These are phyloP conservation scores for Watsonalla cultraria DNA, from an alignment of 2,888 invertebrate genomes.

Conservation along the genomic window DNA sequence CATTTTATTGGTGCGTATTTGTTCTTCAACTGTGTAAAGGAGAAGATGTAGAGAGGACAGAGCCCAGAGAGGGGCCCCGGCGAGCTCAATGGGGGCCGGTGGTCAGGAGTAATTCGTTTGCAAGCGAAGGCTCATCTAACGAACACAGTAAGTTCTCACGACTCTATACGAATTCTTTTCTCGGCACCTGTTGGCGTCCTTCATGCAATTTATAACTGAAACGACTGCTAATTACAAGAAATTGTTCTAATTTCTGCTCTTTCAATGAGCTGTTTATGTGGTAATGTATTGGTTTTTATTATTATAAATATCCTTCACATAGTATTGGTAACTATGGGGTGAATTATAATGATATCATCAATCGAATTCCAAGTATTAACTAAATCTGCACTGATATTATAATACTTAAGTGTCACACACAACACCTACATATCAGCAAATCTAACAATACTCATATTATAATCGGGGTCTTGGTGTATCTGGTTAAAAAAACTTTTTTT, in stretches of 20 bases:
- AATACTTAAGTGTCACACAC: too few species aligned
- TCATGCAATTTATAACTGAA: conserved; percentile 29
- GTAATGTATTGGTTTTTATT: conserved; percentile 2
- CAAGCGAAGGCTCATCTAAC: conserved; percentile 57
- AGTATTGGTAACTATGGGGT: conserved; percentile 3
- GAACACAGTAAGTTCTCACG: conserved; percentile 65
- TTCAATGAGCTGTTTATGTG: background rate
- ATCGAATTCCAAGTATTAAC: too few species aligned
- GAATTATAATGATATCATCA: too few species aligned
- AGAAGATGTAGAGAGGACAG: conserved; percentile 70
- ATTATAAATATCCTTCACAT: conserved; percentile 7
- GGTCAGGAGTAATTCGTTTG: conserved; percentile 55
- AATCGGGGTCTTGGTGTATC: too few species aligned
- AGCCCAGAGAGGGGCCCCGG: conserved; percentile 58
- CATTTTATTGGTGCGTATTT: conserved; percentile 75
- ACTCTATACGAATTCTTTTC: conserved; percentile 40
- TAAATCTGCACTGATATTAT: too few species aligned
- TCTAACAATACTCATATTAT: too few species aligned
- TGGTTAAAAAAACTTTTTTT: too few species aligned
- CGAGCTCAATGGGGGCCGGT: conserved; percentile 67
- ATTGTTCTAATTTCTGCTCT: conserved; percentile 22
- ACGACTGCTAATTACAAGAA: conserved; percentile 21
- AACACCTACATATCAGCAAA: too few species aligned
- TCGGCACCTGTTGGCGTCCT: conserved; percentile 63
- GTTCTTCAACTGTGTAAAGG: conserved; percentile 71